phyloP scores from a whole-genome alignment of 2,888 invertebrate species.

The Synergus laeviventris region DNA sequence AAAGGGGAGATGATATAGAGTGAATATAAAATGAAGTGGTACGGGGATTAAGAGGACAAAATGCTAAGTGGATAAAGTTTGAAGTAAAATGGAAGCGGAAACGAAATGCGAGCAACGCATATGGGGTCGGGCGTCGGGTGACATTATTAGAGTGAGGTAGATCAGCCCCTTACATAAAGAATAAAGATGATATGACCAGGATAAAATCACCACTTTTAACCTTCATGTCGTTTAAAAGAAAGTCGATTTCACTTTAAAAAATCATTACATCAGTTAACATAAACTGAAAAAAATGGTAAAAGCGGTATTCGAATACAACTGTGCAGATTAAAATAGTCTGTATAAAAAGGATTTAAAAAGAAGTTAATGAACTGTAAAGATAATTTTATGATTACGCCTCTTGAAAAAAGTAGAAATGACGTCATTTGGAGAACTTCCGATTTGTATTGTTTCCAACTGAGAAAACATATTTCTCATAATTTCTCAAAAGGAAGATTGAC shows the following conservation, averaged over 20 bases:
- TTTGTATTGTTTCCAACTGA: background rate
- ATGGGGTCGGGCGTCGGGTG: background rate
- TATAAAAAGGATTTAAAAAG: background rate
- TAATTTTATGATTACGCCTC: background rate
- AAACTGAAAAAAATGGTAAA: background rate
- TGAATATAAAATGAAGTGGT: conserved; percentile 31
- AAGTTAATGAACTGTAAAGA: conserved; percentile 6
- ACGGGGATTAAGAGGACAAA: conserved; percentile 26
- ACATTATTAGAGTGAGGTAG: conserved; percentile 1
- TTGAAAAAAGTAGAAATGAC: no score
- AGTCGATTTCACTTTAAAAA: background rate
- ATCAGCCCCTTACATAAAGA: background rate
- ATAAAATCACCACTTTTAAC: conserved; percentile 11
- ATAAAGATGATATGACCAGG: background rate
- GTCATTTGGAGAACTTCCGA: background rate
- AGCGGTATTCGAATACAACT: background rate
- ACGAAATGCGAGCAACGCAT: conserved; percentile 28
- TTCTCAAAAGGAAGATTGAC: background rate
- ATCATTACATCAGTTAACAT: background rate
- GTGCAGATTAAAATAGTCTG: conserved; percentile 6
- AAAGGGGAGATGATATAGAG: background rate
- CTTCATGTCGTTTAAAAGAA: background rate
- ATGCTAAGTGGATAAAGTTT: conserved; percentile 37
- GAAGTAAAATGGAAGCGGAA: conserved; percentile 26
- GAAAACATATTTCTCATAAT: background rate